These are phyloP conservation scores for Pipa parva DNA, from an alignment of 2,113 vertebrate genomes.

Conservation along the genomic window DNA sequence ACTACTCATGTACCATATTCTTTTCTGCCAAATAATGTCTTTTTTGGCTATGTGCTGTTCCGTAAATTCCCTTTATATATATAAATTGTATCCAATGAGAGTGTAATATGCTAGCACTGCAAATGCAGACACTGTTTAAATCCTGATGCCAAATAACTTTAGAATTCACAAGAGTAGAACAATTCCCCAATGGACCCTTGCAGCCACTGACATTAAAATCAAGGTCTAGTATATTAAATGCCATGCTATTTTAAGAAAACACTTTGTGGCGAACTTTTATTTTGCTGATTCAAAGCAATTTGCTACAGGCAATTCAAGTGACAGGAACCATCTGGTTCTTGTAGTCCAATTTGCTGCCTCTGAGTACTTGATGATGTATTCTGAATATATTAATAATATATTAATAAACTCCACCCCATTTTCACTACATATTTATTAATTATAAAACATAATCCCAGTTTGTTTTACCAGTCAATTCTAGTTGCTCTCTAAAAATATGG, in stretches of 20 bases:
- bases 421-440: no score
- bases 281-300: constrained; percentile 5
- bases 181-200: constrained; percentile 13
- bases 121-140: constrained; percentile 1
- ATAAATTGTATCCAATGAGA: not conserved
- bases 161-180: constrained; percentile 15
- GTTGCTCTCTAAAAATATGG: no score
- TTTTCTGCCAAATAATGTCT: constrained; percentile 13
- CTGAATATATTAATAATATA: no score
- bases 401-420: not conserved
- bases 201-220: constrained; percentile 1
- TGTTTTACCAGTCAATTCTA: no score
- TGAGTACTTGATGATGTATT: not conserved
- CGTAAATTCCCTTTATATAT: not conserved
- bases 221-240: not conserved
- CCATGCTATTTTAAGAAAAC: constrained; percentile 1
- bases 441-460: not conserved
- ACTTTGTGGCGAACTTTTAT: not conserved
- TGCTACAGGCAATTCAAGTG: not conserved
- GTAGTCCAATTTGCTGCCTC: not conserved
- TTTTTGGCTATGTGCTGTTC: constrained; percentile 5
- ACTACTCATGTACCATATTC: constrained; percentile 17
- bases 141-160: not conserved
- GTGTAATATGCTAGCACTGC: not conserved
- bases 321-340: not conserved